phyloP scores from a whole-genome alignment of 2,113 vertebrate species.

The Alligator mississippiensis region DNA sequence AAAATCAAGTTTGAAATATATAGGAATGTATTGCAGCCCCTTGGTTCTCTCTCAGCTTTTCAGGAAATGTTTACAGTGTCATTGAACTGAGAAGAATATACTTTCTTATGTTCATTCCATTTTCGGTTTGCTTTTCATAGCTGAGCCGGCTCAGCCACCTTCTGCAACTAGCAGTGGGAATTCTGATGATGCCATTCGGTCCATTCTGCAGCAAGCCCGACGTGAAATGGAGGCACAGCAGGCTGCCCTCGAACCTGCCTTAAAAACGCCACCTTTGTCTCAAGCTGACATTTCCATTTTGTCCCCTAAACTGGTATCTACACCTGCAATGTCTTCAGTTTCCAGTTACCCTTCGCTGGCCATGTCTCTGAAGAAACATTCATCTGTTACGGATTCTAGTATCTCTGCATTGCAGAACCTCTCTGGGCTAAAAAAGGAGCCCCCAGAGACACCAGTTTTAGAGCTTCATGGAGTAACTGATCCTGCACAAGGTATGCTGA shows the following conservation, averaged over 20 bases:
- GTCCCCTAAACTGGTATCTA: conserved; percentile 85
- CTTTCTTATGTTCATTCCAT: conserved; percentile 68
- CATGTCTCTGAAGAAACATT: conserved; percentile 91
- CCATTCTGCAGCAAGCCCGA: conserved; percentile 95
- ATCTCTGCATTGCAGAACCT: conserved; percentile 86
- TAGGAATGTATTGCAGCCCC: conserved; percentile 27
- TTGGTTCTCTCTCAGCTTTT: background rate
- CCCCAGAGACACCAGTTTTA: conserved; percentile 77
- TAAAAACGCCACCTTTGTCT: conserved; percentile 88
- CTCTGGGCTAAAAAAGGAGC: conserved; percentile 87
- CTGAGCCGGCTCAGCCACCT: conserved; percentile 89
- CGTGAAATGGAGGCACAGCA: conserved; percentile 96
- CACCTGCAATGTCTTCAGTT: conserved; percentile 81
- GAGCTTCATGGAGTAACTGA: conserved; percentile 83
- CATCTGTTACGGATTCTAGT: conserved; percentile 78
- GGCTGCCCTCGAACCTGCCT: conserved; percentile 90
- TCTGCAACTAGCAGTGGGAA: conserved; percentile 81
- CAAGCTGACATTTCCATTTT: conserved; percentile 87
- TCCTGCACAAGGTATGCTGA: conserved; percentile 78
- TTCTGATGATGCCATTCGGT: conserved; percentile 95
- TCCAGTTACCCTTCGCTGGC: conserved; percentile 89
- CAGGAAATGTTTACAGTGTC: conserved; percentile 46
- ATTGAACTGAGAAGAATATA: conserved; percentile 50
- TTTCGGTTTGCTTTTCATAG: conserved; percentile 72
- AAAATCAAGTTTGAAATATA: background rate